Evolutionary conservation across 2,888 invertebrate genomes (phyloP).

Genomic region (Hipparchia sbordonii): DNA sequence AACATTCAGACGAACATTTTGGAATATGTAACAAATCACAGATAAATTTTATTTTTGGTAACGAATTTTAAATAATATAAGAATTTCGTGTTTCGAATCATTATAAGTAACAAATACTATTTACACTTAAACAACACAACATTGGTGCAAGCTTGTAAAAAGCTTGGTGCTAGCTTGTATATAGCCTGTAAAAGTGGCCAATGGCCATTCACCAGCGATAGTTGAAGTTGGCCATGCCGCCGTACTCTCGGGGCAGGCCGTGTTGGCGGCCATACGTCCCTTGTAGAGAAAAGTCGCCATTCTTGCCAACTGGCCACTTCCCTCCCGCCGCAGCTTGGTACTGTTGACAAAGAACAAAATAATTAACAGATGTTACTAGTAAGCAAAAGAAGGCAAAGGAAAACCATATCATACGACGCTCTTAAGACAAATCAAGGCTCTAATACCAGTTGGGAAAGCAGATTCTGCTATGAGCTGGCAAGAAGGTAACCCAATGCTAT

Average conservation of each 20-base stretch:
- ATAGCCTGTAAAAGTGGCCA: neutral
- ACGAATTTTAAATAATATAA: too few relatives aligned
- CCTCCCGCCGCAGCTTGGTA: constrained; percentile 53
- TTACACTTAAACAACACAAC: constrained; percentile 3
- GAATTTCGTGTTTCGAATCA: too few relatives aligned
- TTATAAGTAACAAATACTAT: neutral
- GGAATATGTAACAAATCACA: constrained; percentile 8
- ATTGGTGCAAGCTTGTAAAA: neutral
- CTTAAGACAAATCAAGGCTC: too few relatives aligned
- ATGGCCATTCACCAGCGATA: constrained; percentile 43
- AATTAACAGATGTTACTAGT: neutral
- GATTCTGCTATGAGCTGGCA: too few relatives aligned
- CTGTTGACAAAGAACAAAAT: constrained; percentile 40
- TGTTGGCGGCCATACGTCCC: constrained; percentile 51
- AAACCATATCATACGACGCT: too few relatives aligned
- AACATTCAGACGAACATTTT: neutral
- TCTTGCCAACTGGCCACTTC: constrained; percentile 56
- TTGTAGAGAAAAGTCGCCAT: constrained; percentile 53
- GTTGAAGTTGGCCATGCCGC: constrained; percentile 47
- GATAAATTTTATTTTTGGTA: neutral
- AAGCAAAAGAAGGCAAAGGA: too few relatives aligned
- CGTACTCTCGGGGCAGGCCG: constrained; percentile 49
- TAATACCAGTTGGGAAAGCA: too few relatives aligned
- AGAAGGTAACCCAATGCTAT: too few relatives aligned
- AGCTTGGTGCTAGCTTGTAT: neutral